A percentile compares a stretch with the other conserved stretches of the same genome.
phyloP scores from a whole-genome alignment of 2,888 invertebrate genomes.

The Noctua janthina region DNA sequence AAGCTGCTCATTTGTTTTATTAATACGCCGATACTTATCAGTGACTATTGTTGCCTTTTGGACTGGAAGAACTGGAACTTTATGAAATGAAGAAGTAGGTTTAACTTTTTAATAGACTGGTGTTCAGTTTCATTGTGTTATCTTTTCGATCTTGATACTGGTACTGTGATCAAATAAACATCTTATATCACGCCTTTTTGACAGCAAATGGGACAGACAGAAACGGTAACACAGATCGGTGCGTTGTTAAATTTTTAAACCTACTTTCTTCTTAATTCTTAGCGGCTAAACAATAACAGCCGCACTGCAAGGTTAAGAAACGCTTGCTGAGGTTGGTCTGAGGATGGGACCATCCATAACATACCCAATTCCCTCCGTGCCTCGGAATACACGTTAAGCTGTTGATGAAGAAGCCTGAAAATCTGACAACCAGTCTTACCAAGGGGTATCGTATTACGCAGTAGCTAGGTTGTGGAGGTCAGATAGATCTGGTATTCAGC shows the following conservation, averaged over 20 bases:
- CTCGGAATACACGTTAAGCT: not conserved
- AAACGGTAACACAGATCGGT: not conserved
- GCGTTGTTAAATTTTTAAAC: too few relatives aligned
- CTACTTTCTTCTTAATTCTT: not conserved
- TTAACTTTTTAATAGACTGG: conserved; percentile 52
- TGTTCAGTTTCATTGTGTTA: conserved; percentile 17
- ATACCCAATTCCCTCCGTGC: not conserved
- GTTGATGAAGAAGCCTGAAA: not conserved
- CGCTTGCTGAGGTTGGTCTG: not conserved
- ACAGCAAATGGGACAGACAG: too few relatives aligned
- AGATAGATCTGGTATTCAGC: not conserved
- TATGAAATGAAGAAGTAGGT: conserved; percentile 32
- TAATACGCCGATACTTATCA: conserved; percentile 62
- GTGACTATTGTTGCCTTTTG: conserved; percentile 53
- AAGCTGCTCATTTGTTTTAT: conserved; percentile 62
- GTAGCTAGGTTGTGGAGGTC: not conserved
- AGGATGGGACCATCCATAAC: not conserved
- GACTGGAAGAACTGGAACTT: conserved; percentile 45
- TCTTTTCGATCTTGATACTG: conserved; percentile 41
- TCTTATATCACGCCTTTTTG: not conserved
- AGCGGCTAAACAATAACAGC: not conserved
- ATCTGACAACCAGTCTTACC: not conserved
- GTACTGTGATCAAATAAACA: conserved; percentile 19
- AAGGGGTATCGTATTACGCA: not conserved
- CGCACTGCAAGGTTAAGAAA: not conserved